These are phyloP conservation scores for Tachina lurida DNA, from an alignment of 2,888 invertebrate genomes.

Conservation along the genomic window DNA sequence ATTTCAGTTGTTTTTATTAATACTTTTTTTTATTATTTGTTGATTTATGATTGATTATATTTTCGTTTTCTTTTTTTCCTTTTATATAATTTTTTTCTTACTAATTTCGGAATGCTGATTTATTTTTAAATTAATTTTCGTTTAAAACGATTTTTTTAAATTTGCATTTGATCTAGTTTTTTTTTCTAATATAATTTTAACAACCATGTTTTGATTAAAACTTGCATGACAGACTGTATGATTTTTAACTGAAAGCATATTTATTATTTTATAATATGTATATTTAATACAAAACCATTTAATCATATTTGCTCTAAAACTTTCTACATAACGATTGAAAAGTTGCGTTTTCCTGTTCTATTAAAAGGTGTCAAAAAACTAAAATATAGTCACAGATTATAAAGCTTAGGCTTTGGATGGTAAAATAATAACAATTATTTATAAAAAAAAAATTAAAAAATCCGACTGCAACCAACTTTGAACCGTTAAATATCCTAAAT, in stretches of 20 bases:
- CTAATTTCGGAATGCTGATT: conserved; percentile 55
- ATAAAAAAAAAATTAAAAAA: too few relatives aligned
- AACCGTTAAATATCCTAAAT: too few relatives aligned
- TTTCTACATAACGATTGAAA: conserved; percentile 5
- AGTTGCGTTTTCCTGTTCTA: conserved; percentile 20
- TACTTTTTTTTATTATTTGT: conserved; percentile 25
- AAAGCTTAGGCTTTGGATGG: neutral
- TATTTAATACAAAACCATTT: conserved; percentile 20
- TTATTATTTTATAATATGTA: conserved; percentile 24
- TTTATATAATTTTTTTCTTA: conserved; percentile 20
- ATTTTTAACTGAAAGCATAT: conserved; percentile 25
- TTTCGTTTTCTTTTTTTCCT: conserved; percentile 27
- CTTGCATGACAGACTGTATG: conserved; percentile 45
- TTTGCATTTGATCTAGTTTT: conserved; percentile 47
- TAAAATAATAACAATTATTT: too few relatives aligned
- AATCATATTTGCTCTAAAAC: conserved; percentile 24
- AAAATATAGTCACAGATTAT: conserved; percentile 1
- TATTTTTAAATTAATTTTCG: conserved; percentile 29
- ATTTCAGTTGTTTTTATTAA: conserved; percentile 59
- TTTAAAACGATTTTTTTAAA: conserved; percentile 31
- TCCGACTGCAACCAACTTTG: too few relatives aligned
- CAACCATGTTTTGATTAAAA: conserved; percentile 18
- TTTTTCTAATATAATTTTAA: conserved; percentile 14
- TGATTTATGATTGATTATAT: conserved; percentile 34
- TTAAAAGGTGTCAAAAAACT: conserved; percentile 45